Evolutionary conservation across 1,140 invertebrate species (phyloP).

Genomic region (Lucilia cuprina): DNA sequence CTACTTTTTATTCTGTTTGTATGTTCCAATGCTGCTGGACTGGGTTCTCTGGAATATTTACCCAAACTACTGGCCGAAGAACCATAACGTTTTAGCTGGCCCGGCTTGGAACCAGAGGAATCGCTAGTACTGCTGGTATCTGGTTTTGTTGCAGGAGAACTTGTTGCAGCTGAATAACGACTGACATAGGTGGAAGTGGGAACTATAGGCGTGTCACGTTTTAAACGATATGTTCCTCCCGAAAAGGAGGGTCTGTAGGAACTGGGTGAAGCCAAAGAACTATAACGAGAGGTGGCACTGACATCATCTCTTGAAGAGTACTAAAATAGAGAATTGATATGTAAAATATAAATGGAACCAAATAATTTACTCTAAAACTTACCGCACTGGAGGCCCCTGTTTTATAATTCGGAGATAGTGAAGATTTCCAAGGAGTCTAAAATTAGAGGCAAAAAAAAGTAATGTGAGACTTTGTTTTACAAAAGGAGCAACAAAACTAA

Average conservation of each 20-base stretch:
- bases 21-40: constrained; percentile 55
- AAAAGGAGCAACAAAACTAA: background rate
- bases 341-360: background rate
- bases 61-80: constrained; percentile 47
- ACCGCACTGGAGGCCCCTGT: constrained; percentile 47
- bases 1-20: constrained; percentile 54
- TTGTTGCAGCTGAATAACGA: constrained; percentile 44
- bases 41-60: constrained; percentile 59
- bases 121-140: constrained; percentile 42
- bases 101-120: constrained; percentile 41
- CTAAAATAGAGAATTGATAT: constrained; percentile 36
- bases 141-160: constrained; percentile 30
- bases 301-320: constrained; percentile 51
- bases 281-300: constrained; percentile 45
- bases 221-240: constrained; percentile 58
- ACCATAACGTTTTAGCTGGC: constrained; percentile 53
- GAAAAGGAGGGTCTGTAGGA: constrained; percentile 59
- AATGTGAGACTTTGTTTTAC: background rate
- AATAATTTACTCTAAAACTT: constrained; percentile 8
- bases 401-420: constrained; percentile 52
- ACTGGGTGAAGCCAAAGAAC: constrained; percentile 50
- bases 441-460: background rate
- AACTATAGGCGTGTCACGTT: constrained; percentile 46
- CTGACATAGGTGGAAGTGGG: constrained; percentile 48
- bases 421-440: constrained; percentile 58